Evolutionary conservation across 2,797 vertebrate species (phyloP), one percentile per base, ranked within the genome.

Genomic region (Morus bassanus): DNA sequence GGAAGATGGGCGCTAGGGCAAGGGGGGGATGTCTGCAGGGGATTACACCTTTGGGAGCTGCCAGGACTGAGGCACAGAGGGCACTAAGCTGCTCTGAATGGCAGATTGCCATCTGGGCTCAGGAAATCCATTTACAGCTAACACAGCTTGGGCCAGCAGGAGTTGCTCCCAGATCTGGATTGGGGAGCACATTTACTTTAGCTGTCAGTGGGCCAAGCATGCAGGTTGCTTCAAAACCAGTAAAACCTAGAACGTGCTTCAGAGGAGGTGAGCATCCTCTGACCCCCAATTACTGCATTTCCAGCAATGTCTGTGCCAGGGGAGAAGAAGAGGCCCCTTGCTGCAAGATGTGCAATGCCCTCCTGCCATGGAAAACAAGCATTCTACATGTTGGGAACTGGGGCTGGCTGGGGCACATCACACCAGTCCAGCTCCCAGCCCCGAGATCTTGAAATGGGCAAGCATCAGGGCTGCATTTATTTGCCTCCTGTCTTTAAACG

Each of bases 321-420:
- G 22, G 16, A 27, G 30, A 77, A 77, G 33, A 81, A 57, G 46
- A 77, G 25, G 13, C n/a, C 41, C 63, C 31, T 57, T 11, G 1
- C 51, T 79, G 28, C 27, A 41, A 59, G 57, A 37, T 3, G 1
- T 24, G 7, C 25, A 28, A 18, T 3, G 3, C 23, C 4, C 12
- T 57, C 0, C 0, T 57, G 63, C 54, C 18, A 27, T 14, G n/a
- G 57, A 67, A 67, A 78, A 28, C 16, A 57, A 37, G 7, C 6
- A 10, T 37, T 23, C 13, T 77, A 22, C 9, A 11, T 51, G 27
- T 28, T 46, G n/a, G 48, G 13, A 13, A 31, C 33, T 39, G 53
- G 13, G 23, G 10, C 39, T 78, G 13, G 11, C 50, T 18, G 15
- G 15, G 15, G 8, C 22, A 33, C 24, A 54, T 48, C 59, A 63